A percentile compares a stretch with the other conserved stretches of the same genome.
Conservation (phyloP, 2,797 vertebrate genomes). For the Fringilla coelebs region DNA sequence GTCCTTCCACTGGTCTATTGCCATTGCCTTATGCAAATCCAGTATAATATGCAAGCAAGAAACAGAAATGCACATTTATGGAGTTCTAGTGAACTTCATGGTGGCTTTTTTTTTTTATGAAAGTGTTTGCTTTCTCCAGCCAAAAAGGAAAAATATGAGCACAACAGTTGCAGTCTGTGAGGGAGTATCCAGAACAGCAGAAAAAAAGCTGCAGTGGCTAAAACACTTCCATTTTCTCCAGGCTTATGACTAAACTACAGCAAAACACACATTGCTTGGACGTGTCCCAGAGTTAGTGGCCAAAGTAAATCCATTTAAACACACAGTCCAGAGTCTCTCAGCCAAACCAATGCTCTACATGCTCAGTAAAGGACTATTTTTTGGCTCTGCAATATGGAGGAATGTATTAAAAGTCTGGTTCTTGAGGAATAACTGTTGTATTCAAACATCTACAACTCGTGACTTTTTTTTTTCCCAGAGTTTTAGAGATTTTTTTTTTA, state of each 20-base stretch:
- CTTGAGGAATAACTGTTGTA: not conserved
- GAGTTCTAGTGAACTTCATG: not conserved
- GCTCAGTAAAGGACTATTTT: not conserved
- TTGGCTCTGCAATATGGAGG: not conserved
- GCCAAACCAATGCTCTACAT: not conserved
- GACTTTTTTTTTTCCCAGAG: not conserved
- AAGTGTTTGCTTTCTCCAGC: not conserved
- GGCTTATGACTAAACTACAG: not conserved
- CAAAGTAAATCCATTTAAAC: not conserved
- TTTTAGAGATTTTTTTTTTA: not conserved
- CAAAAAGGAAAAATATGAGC: not conserved
- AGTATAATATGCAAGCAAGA: not conserved
- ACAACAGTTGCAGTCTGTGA: not conserved
- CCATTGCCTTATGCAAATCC: not conserved
- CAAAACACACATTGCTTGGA: not conserved
- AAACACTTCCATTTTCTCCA: not conserved
- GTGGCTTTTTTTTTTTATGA: accelerated
- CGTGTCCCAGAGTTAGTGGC: not conserved
- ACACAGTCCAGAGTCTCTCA: not conserved
- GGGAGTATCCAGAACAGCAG: not conserved
- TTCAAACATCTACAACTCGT: not conserved
- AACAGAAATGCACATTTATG: not conserved
- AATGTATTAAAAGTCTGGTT: not conserved
- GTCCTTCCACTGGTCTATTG: not conserved
- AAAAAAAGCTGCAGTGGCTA: not conserved